Evolutionary conservation across 2,888 invertebrate species (phyloP).

Genomic region (Baronia brevicornis): DNA sequence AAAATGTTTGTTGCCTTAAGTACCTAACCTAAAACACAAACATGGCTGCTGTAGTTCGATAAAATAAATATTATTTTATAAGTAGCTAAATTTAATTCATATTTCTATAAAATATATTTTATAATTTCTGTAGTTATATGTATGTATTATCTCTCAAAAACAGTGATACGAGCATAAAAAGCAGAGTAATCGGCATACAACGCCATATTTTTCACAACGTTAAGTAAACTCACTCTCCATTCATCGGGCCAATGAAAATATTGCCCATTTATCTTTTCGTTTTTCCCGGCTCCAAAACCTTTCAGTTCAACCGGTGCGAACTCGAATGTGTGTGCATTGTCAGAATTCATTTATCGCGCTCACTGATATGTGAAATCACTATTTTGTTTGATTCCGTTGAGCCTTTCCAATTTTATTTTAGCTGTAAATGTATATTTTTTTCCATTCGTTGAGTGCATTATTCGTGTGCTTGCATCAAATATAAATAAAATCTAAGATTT

Average conservation of each 20-base stretch:
- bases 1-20: too few species aligned
- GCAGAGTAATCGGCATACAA: slow-evolving; percentile 24
- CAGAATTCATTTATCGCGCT: slow-evolving; percentile 54
- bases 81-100: too few species aligned
- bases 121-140: too few species aligned
- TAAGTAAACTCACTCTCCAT: slow-evolving; percentile 56
- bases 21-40: too few species aligned
- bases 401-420: slow-evolving; percentile 18
- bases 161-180: slow-evolving; percentile 17
- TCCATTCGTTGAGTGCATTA: too few species aligned
- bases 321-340: slow-evolving; percentile 42
- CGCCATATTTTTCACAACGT: slow-evolving; percentile 54
- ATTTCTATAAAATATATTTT: too few species aligned
- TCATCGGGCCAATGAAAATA: slow-evolving; percentile 66
- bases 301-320: slow-evolving; percentile 39
- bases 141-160: too few species aligned
- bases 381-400: slow-evolving; percentile 27
- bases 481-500: too few species aligned
- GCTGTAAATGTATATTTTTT: slow-evolving; percentile 11
- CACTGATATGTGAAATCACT: slow-evolving; percentile 60
- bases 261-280: slow-evolving; percentile 62
- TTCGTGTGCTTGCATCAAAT: too few species aligned
- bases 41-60: too few species aligned
- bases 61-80: too few species aligned
- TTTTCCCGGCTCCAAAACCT: slow-evolving; percentile 41